A percentile compares a stretch with the other conserved stretches of the same genome.
These are phyloP conservation scores for Pseudococcus jackbeardsleyi DNA, from an alignment of 2,888 invertebrate species.

Conservation along the genomic window DNA sequence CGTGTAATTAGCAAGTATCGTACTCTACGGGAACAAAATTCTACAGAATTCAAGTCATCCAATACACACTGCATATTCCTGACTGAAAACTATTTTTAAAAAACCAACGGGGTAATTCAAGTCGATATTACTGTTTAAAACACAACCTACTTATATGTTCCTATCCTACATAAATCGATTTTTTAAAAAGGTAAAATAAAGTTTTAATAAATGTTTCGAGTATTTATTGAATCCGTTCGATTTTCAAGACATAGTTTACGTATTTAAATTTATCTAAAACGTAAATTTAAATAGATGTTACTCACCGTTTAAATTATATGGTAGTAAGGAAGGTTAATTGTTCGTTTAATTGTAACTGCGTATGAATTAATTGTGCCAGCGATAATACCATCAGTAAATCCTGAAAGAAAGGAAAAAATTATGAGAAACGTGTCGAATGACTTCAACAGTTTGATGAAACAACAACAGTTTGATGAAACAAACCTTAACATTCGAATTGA, in stretches of 20 bases:
- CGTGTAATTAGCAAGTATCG: background rate
- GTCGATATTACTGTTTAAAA: background rate
- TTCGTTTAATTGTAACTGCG: slow-evolving; percentile 96
- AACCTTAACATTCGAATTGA: slow-evolving; percentile 93
- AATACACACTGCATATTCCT: background rate
- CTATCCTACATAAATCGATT: slow-evolving; percentile 34
- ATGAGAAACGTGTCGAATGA: slow-evolving; percentile 42
- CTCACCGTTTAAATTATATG: slow-evolving; percentile 51
- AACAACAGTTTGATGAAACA: slow-evolving; percentile 66
- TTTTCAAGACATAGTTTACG: background rate
- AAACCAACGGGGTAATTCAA: slow-evolving; percentile 10
- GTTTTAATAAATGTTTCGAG: slow-evolving; percentile 35
- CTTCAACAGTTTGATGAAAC: slow-evolving; percentile 61
- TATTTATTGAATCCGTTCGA: background rate
- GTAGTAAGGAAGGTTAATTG: slow-evolving; percentile 85
- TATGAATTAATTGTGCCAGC: slow-evolving; percentile 94
- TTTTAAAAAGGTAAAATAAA: slow-evolving; percentile 52
- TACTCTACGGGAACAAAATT: slow-evolving; percentile 41
- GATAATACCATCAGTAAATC: slow-evolving; percentile 98
- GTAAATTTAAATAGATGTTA: background rate
- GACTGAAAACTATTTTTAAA: background rate
- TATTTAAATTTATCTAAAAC: background rate
- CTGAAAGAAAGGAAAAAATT: slow-evolving; percentile 69
- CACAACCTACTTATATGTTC: slow-evolving; percentile 15
- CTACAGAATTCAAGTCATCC: background rate